A percentile compares a stretch with the other conserved stretches of the same genome.
Evolutionary conservation across 2,113 vertebrate genomes (phyloP).

Genomic region (Cyprinodon variegatus): DNA sequence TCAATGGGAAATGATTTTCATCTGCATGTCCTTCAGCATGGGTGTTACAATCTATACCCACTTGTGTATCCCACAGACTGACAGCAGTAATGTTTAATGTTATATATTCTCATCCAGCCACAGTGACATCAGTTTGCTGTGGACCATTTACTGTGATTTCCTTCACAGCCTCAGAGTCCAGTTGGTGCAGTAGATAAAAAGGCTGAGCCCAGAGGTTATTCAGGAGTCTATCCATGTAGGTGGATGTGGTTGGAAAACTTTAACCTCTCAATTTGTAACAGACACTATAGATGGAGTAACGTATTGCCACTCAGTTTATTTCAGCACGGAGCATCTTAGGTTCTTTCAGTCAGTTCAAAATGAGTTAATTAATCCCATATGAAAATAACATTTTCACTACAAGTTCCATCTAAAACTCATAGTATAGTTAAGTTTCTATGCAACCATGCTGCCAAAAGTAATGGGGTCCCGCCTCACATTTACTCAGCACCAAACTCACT

Average conservation of each 20-base stretch:
- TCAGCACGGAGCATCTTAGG: background rate
- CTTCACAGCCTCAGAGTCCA: conserved; percentile 34
- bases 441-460: no score
- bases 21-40: conserved; percentile 35
- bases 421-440: no score
- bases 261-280: no score
- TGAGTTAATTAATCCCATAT: background rate
- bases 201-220: no score
- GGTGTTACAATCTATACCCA: conserved; percentile 52
- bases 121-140: conserved; percentile 29
- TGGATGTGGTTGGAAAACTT: no score
- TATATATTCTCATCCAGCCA: conserved; percentile 32
- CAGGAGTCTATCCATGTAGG: no score
- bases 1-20: conserved; percentile 23
- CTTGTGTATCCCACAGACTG: conserved; percentile 2
- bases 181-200: background rate
- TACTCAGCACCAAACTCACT: no score
- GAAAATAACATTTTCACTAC: no score
- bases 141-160: conserved; percentile 19
- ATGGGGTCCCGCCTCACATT: no score
- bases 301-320: no score
- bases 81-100: conserved; percentile 28
- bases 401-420: no score
- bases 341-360: background rate
- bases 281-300: no score